A percentile compares a stretch with the other conserved stretches of the same genome.
These are phyloP conservation scores for Nycticryphes semicollaris DNA, from an alignment of 2,113 vertebrate genomes.

Conservation along the genomic window DNA sequence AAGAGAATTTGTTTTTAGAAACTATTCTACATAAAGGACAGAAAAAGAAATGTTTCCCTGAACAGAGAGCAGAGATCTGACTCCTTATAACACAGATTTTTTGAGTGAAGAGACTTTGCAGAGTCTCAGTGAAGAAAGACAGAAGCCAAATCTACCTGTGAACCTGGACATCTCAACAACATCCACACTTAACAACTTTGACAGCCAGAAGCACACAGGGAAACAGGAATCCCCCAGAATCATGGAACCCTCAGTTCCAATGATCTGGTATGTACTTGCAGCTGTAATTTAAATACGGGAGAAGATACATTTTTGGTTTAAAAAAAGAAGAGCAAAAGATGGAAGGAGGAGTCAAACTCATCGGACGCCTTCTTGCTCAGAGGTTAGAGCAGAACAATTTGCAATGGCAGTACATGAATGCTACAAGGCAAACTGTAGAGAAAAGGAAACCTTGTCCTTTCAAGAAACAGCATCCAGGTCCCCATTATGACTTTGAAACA, in stretches of 20 bases:
- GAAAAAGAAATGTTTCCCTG: background rate
- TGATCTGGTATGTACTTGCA: background rate
- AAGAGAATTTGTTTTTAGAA: background rate
- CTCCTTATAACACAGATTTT: background rate
- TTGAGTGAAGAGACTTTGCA: background rate
- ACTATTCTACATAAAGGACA: background rate
- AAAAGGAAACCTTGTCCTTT: background rate
- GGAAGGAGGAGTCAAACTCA: background rate
- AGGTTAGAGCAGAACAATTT: background rate
- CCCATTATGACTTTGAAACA: background rate
- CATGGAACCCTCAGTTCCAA: background rate
- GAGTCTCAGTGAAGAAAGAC: background rate
- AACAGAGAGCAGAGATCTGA: background rate
- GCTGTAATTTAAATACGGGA: background rate
- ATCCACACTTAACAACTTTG: background rate
- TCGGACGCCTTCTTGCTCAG: background rate
- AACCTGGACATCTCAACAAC: background rate
- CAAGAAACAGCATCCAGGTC: background rate
- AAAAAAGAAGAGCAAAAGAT: background rate
- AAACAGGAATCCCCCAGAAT: background rate
- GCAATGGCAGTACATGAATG: background rate
- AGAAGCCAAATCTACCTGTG: background rate
- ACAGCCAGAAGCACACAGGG: background rate
- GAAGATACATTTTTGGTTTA: background rate
- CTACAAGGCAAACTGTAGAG: background rate